Percentiles rank a stretch among this genome's conserved stretches.
These are phyloP conservation scores for Loripinus fragilis DNA, from an alignment of 2,888 invertebrate genomes.

Conservation along the genomic window DNA sequence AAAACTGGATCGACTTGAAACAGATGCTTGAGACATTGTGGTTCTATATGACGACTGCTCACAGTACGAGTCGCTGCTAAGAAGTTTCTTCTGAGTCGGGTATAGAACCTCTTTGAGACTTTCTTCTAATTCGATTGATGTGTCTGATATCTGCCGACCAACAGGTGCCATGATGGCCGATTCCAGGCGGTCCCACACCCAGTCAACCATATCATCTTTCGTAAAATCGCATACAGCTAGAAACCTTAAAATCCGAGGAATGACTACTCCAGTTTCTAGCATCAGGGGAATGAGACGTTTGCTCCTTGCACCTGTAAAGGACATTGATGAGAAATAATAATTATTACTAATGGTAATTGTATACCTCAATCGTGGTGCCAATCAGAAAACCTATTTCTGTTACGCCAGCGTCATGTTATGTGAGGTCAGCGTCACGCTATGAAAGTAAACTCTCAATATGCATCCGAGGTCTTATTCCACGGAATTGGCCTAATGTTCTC, in stretches of 20 bases:
- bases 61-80: too few species aligned
- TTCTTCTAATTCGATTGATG: slow-evolving; percentile 21
- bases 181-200: slow-evolving; percentile 92
- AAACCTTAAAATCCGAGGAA: slow-evolving; percentile 68
- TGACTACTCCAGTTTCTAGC: slow-evolving; percentile 53
- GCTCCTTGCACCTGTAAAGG: slow-evolving; percentile 74
- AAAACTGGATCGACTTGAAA: not conserved
- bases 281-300: slow-evolving; percentile 76
- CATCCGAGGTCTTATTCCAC: too few species aligned
- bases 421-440: too few species aligned
- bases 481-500: too few species aligned
- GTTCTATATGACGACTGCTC: too few species aligned
- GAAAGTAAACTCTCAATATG: too few species aligned
- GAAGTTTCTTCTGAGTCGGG: slow-evolving; percentile 6
- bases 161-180: slow-evolving; percentile 91
- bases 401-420: too few species aligned
- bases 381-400: too few species aligned
- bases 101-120: slow-evolving; percentile 17
- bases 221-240: slow-evolving; percentile 73
- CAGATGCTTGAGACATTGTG: not conserved
- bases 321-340: too few species aligned
- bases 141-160: slow-evolving; percentile 29
- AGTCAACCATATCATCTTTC: slow-evolving; percentile 68
- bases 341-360: too few species aligned
- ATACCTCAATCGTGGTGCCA: too few species aligned